These are phyloP conservation scores for Marronus borbonicus DNA, from an alignment of 2,888 invertebrate species.

Conservation along the genomic window DNA sequence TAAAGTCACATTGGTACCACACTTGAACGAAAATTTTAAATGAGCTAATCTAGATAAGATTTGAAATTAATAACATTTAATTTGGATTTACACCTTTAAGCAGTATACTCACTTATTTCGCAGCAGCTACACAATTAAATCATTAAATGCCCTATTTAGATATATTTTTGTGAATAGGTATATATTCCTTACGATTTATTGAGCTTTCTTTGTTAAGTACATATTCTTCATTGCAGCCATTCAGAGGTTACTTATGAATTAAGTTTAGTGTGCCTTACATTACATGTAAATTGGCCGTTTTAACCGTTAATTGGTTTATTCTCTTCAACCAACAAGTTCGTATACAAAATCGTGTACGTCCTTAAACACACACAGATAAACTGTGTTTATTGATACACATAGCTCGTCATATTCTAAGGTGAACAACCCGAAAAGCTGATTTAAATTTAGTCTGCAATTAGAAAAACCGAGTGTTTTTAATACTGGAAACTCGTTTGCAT, in stretches of 20 bases:
- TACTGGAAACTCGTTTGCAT: constrained; percentile 7
- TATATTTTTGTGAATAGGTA: no score
- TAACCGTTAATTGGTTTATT: constrained; percentile 13
- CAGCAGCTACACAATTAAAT: no score
- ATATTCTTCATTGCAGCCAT: constrained; percentile 13
- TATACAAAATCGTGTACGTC: not conserved
- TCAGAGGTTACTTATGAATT: constrained; percentile 6
- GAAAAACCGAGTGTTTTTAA: constrained; percentile 8
- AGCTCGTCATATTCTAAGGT: constrained; percentile 33
- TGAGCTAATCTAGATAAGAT: no score
- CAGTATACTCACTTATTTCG: no score
- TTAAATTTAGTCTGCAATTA: constrained; percentile 12
- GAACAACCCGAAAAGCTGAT: constrained; percentile 30
- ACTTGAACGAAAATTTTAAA: no score
- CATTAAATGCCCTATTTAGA: no score
- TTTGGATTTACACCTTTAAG: no score
- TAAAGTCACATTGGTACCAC: no score
- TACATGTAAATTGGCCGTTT: constrained; percentile 23
- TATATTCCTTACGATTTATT: no score
- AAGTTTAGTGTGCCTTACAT: not conserved
- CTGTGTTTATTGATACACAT: not conserved
- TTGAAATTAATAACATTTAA: no score
- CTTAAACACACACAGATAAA: constrained; percentile 6
- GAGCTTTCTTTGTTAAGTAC: no score
- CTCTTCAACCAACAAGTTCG: not conserved